Evolutionary conservation across 2,113 vertebrate species (phyloP).

Genomic region (Dipodomys merriami): DNA sequence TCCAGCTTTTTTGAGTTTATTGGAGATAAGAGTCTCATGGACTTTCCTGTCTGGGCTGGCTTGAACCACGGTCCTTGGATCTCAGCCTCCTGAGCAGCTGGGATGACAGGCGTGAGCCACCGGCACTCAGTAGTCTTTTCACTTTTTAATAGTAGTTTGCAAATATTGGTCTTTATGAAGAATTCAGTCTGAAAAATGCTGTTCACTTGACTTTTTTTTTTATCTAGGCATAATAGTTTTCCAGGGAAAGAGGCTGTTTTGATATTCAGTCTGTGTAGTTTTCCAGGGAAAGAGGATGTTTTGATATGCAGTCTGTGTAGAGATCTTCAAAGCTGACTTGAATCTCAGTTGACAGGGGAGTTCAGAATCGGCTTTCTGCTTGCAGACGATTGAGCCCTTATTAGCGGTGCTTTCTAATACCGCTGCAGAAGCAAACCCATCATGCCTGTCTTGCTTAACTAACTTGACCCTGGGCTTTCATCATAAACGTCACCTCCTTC

Average conservation of each 20-base stretch:
- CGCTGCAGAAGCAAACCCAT: constrained; percentile 43
- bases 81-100: no score
- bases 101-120: no score
- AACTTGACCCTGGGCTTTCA: constrained; percentile 69
- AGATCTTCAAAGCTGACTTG: neutral
- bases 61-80: no score
- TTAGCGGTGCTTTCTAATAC: constrained; percentile 22
- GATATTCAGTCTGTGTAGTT: neutral
- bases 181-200: neutral
- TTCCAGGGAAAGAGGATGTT: neutral
- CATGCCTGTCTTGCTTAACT: constrained; percentile 77
- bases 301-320: neutral
- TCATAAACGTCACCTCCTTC: neutral
- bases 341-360: constrained; percentile 1
- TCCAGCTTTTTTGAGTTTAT: no score
- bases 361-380: constrained; percentile 72
- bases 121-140: neutral
- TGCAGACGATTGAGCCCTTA: constrained; percentile 52
- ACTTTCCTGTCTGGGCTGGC: no score
- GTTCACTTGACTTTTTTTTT: neutral
- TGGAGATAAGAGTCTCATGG: no score
- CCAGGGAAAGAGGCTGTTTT: constrained; percentile 4
- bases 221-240: constrained; percentile 11
- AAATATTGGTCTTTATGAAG: neutral
- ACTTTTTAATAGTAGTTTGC: constrained; percentile 37